Conservation (phyloP, 2,797 vertebrate genomes). For the Malurus splendens region DNA sequence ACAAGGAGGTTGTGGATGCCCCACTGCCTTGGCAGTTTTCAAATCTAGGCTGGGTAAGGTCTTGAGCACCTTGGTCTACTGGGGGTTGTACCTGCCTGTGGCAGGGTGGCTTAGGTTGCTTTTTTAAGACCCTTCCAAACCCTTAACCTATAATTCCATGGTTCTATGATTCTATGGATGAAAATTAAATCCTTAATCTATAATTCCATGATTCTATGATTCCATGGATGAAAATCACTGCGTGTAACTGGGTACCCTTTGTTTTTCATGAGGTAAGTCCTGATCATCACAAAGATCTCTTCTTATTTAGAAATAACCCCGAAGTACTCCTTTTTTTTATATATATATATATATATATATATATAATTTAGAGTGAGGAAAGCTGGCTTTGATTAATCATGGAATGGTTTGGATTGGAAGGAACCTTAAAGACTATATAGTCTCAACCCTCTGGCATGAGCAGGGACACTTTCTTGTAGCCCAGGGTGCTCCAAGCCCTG, state of each 20-base stretch:
- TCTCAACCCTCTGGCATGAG: not conserved
- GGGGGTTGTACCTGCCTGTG: fast-evolving
- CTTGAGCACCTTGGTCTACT: not conserved
- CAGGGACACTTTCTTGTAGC: not conserved
- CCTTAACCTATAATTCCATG: not conserved
- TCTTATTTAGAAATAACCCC: not conserved
- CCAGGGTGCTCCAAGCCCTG: not conserved
- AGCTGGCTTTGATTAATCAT: not conserved
- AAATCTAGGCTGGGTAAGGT: not conserved
- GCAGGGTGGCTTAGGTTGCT: fast-evolving
- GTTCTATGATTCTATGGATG: no score
- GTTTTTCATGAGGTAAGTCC: not conserved
- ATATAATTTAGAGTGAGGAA: not conserved
- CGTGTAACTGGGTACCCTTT: no score
- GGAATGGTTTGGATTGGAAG: not conserved
- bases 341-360: no score
- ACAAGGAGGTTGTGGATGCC: not conserved
- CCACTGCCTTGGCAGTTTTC: not conserved
- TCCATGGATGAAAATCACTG: no score
- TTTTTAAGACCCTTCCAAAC: not conserved
- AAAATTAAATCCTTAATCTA: no score
- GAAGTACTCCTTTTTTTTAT: fast-evolving
- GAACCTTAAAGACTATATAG: fast-evolving
- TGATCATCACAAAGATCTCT: not conserved
- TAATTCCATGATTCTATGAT: no score